Evolutionary conservation across 2,797 vertebrate genomes (phyloP), one percentile per base, ranked within the genome.

Genomic region (Bradypodion pumilum): DNA sequence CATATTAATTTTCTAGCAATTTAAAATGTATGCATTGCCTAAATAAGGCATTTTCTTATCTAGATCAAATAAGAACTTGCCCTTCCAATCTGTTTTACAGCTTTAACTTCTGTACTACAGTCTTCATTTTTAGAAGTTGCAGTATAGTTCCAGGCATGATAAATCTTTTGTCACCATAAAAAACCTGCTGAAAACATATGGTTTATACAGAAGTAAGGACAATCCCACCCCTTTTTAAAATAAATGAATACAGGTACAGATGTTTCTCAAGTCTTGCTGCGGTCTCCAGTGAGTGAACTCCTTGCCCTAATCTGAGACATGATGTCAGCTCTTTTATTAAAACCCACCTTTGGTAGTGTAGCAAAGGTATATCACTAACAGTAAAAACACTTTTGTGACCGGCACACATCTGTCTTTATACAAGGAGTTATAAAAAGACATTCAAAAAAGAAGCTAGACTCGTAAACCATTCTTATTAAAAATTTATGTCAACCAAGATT

Each of bases 301-400:
- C 83, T 80, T 40, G n/a, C 68, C 23, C 42, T 40, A 72, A 63
- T 29, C 59, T 13, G 27, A 25, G 2, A 66, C 5, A 1, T 56
- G 89, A 0, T 80, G 69, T 16, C 8, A 80, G 44, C 42, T 74
- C 79, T 40, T 66, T 70, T 92, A 83, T 74, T 80, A 74, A 52
- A 70, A 5, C 25, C 32, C 4, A 0, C 27, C 5, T 82, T 1
- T 52, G 72, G 12, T 2, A 7, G 10, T 15, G 56, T 19, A 42
- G 2, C 49, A 32, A 82, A 73, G 77, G 60, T 72, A 0, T n/a
- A 68, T 23, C 70, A 75, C 0, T 42, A 1, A 70, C 70, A 69
- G 46, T 19, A 32, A 66, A 85, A 44, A 72, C 3, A 72, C 40
- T 21, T 46, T 10, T 29, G n/a, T 42, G 59, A 29, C 27, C 74